phyloP scores from a whole-genome alignment of 2,113 vertebrate genomes.

The Clinocottus analis region DNA sequence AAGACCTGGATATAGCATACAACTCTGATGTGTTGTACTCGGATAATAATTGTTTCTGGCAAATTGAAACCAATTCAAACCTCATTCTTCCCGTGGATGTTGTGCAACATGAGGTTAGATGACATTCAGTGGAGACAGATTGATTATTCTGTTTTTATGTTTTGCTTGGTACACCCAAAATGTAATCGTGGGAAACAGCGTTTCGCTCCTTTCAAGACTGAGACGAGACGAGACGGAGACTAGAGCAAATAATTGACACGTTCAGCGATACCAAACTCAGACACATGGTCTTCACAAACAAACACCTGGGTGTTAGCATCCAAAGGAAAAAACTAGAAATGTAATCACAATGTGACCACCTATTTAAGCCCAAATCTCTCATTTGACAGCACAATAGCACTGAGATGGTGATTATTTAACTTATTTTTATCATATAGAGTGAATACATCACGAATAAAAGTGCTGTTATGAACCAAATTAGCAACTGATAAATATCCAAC shows the following conservation, averaged over 20 bases:
- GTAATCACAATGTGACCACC: constrained; percentile 5
- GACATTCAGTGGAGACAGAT: background rate
- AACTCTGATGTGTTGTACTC: constrained; percentile 16
- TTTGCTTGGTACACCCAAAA: background rate
- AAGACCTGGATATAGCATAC: constrained; percentile 51
- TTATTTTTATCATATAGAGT: background rate
- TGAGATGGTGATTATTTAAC: background rate
- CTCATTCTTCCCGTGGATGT: constrained; percentile 7
- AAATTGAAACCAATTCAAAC: constrained; percentile 55
- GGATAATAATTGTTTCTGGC: constrained; percentile 46
- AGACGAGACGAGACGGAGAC: too few species aligned
- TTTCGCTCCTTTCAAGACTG: background rate
- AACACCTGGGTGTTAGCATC: constrained; percentile 3
- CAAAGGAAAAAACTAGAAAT: background rate
- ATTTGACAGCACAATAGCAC: constrained; percentile 8
- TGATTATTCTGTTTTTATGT: background rate
- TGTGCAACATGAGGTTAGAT: background rate
- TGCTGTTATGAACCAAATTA: background rate
- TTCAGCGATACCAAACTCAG: background rate
- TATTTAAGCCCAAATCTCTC: background rate
- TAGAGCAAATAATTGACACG: background rate
- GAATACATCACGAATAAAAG: background rate
- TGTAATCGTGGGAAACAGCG: background rate
- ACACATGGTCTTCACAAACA: background rate
- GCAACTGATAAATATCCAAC: too few species aligned